A percentile compares a stretch with the other conserved stretches of the same genome.
phyloP scores from a whole-genome alignment of 2,888 invertebrate species.

The Harmothoe impar region DNA sequence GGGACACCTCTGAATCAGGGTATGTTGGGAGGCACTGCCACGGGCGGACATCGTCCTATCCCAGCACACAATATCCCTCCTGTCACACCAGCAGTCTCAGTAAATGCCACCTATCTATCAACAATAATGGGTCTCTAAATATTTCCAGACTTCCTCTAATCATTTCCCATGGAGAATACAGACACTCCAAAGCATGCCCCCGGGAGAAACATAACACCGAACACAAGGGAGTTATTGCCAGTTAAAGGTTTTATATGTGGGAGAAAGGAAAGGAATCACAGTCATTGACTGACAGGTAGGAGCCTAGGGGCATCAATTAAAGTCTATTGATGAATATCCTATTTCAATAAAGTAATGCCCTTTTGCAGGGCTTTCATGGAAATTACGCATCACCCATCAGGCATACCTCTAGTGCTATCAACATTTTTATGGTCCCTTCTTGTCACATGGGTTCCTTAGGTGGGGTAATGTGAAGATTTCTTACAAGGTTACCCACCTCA shows the following conservation, averaged over 20 bases:
- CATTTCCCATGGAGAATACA: constrained; percentile 31
- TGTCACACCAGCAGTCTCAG: neutral
- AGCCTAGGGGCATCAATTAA: neutral
- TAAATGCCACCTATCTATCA: neutral
- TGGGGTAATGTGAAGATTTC: neutral
- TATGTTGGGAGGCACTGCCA: neutral
- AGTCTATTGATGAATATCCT: neutral
- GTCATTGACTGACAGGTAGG: neutral
- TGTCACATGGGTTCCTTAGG: neutral
- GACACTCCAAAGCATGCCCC: neutral
- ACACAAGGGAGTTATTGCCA: neutral
- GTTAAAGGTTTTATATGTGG: neutral
- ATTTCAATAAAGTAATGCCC: constrained; percentile 17
- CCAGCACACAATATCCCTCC: neutral
- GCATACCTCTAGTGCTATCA: neutral
- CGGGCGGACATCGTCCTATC: neutral
- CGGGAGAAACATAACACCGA: neutral
- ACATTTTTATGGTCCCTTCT: neutral
- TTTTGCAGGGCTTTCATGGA: neutral
- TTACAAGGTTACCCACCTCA: neutral
- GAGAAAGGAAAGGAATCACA: neutral
- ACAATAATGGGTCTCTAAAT: constrained; percentile 11
- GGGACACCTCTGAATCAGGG: neutral
- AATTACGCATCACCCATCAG: too few species aligned
- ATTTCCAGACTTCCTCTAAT: constrained; percentile 25